phyloP scores from a whole-genome alignment of 2,888 invertebrate species.

The Pegoplata infirma region DNA sequence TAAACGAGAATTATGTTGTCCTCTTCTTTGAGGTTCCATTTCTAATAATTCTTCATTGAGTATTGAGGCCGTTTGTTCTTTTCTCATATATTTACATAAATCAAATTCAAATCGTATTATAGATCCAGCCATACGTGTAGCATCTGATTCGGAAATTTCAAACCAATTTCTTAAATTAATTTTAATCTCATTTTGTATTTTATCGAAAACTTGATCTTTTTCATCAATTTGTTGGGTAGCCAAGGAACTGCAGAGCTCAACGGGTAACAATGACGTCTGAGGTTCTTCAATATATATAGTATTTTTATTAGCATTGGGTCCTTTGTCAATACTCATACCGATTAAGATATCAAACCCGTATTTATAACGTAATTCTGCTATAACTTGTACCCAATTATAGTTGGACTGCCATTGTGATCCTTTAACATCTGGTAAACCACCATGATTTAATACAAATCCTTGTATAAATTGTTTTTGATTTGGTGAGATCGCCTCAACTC shows the following conservation, averaged over 20 bases:
- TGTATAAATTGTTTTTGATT: slow-evolving; percentile 66
- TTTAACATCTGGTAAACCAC: slow-evolving; percentile 69
- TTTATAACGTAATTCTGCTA: slow-evolving; percentile 68
- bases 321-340: slow-evolving; percentile 71
- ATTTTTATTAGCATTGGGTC: slow-evolving; percentile 66
- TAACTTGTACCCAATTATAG: slow-evolving; percentile 70
- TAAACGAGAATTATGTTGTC: background rate
- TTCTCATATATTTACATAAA: slow-evolving; percentile 69
- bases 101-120: slow-evolving; percentile 73
- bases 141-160: slow-evolving; percentile 65
- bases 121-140: slow-evolving; percentile 69
- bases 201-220: slow-evolving; percentile 64
- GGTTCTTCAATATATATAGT: slow-evolving; percentile 71
- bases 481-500: slow-evolving; percentile 61
- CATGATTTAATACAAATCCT: slow-evolving; percentile 67
- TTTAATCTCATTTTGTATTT: slow-evolving; percentile 68
- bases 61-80: slow-evolving; percentile 54
- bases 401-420: slow-evolving; percentile 69
- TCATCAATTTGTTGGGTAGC: slow-evolving; percentile 62
- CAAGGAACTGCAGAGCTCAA: slow-evolving; percentile 68
- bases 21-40: slow-evolving; percentile 2
- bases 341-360: slow-evolving; percentile 74
- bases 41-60: slow-evolving; percentile 17
- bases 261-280: slow-evolving; percentile 68
- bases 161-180: slow-evolving; percentile 72